Conservation (phyloP, 2,888 invertebrate species). For the Torymus auratus region DNA sequence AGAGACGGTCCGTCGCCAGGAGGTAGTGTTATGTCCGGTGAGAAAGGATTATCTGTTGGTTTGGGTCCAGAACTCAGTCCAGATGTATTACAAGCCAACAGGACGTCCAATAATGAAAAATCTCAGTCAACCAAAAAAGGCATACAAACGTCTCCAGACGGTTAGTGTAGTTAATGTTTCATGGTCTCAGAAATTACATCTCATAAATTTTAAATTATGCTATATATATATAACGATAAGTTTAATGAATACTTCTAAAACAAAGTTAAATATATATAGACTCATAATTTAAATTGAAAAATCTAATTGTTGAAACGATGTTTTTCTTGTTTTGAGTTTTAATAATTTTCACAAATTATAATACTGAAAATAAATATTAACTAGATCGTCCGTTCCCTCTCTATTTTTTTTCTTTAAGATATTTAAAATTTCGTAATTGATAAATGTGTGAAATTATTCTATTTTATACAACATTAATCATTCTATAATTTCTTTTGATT, state of each 20-base stretch:
- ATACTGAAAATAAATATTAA: no score
- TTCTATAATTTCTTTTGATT: conserved; percentile 8
- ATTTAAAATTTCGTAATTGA: conserved; percentile 29
- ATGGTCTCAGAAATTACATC: no score
- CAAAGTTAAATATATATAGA: no score
- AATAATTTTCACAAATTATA: neutral
- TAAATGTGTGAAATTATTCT: no score
- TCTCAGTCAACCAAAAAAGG: conserved; percentile 83
- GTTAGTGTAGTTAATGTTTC: conserved; percentile 76
- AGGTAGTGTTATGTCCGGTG: conserved; percentile 75
- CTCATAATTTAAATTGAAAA: no score
- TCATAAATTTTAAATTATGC: no score
- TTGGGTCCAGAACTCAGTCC: conserved; percentile 75
- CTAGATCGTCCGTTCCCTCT: neutral
- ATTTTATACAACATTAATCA: no score
- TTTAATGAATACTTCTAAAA: no score
- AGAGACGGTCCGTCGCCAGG: conserved; percentile 84
- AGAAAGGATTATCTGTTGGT: conserved; percentile 76
- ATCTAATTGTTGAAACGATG: neutral
- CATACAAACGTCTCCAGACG: conserved; percentile 96
- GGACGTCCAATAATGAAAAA: conserved; percentile 74
- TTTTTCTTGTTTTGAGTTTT: conserved; percentile 13
- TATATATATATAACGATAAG: no score
- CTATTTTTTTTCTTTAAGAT: conserved; percentile 12
- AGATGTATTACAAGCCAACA: conserved; percentile 74